phyloP scores from a whole-genome alignment of 2,888 invertebrate genomes.

The Chymomyza caudatula region DNA sequence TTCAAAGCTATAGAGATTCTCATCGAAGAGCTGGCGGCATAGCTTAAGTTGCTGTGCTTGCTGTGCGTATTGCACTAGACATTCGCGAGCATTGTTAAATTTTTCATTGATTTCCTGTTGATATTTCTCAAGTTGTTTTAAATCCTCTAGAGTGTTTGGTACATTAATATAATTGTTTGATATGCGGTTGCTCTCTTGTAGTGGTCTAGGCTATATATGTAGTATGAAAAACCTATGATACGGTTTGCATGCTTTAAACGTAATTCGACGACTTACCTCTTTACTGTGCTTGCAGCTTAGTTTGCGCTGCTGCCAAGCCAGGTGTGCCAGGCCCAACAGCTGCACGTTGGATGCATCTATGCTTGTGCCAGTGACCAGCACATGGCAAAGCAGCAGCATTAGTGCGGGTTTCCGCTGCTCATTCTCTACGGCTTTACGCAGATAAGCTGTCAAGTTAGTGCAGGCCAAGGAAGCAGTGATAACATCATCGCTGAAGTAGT shows the following conservation, averaged over 20 bases:
- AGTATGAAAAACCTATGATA: neutral
- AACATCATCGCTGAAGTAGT: constrained; percentile 31
- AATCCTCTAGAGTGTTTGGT: neutral
- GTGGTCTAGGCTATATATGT: neutral
- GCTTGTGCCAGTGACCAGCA: constrained; percentile 10
- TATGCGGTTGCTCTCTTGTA: neutral
- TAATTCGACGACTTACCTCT: constrained; percentile 4
- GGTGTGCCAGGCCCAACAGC: constrained; percentile 26
- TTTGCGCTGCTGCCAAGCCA: constrained; percentile 14
- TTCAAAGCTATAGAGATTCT: constrained; percentile 14
- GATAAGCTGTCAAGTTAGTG: constrained; percentile 12
- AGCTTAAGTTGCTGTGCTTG: constrained; percentile 24
- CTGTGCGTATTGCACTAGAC: constrained; percentile 19
- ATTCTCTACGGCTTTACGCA: constrained; percentile 13
- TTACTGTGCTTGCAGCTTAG: neutral
- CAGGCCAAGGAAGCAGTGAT: constrained; percentile 19
- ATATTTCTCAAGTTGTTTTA: constrained; percentile 3
- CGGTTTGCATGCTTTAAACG: neutral
- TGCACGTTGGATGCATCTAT: constrained; percentile 28
- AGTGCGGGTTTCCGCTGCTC: neutral
- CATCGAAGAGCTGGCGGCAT: constrained; percentile 12
- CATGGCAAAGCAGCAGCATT: constrained; percentile 30
- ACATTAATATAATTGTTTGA: neutral
- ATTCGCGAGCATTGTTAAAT: constrained; percentile 14
- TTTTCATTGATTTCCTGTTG: constrained; percentile 18